A percentile compares a stretch with the other conserved stretches of the same genome.
Evolutionary conservation across 2,888 invertebrate genomes (phyloP).

Genomic region (Pheosia tremula): DNA sequence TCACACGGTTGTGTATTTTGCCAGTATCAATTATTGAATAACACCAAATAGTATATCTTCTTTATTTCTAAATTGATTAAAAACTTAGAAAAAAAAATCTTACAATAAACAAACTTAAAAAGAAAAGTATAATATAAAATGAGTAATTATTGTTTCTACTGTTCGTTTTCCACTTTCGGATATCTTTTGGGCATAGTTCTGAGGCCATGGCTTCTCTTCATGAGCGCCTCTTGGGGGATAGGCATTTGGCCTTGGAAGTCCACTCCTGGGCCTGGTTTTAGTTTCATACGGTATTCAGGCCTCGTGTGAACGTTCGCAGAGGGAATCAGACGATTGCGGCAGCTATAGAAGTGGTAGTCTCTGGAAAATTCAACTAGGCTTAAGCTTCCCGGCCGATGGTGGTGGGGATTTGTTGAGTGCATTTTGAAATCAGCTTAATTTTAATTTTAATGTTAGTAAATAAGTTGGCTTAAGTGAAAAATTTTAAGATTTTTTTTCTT

Average conservation of each 20-base stretch:
- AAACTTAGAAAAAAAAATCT: neutral
- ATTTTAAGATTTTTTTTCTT: too few relatives aligned
- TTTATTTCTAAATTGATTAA: conserved; percentile 1
- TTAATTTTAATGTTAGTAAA: too few relatives aligned
- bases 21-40: too few relatives aligned
- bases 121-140: neutral
- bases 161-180: neutral
- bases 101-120: conserved; percentile 1
- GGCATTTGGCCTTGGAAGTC: conserved; percentile 46
- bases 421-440: too few relatives aligned
- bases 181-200: neutral
- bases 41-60: too few relatives aligned
- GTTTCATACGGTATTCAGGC: conserved; percentile 41
- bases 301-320: conserved; percentile 40
- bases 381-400: too few relatives aligned
- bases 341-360: conserved; percentile 47
- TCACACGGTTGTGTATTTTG: too few relatives aligned
- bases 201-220: conserved; percentile 36
- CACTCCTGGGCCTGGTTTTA: conserved; percentile 47
- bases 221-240: conserved; percentile 41
- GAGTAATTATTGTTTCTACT: neutral
- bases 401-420: too few relatives aligned
- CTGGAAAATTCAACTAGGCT: conserved; percentile 22
- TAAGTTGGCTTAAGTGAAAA: too few relatives aligned
- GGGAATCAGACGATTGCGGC: conserved; percentile 32